Evolutionary conservation across 92 coral and sea anemone species (phyloP), one percentile per base, ranked within the genome.

Genomic region (Parazoanthus atlanticus): DNA sequence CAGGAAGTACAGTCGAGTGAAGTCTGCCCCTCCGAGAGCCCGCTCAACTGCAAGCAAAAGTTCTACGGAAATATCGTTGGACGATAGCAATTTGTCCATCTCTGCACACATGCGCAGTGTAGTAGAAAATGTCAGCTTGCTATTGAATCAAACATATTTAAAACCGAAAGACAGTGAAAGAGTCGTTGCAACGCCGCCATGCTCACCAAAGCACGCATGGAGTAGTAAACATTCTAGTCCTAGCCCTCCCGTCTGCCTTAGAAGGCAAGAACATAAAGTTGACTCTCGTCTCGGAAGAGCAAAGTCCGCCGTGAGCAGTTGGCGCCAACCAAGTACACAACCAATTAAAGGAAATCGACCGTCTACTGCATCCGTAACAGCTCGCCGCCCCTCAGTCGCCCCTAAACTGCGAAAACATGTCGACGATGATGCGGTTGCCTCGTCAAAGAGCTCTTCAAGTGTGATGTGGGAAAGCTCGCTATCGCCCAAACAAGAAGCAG

Each of bases 11-110:
- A 84, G 41, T 19, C 78, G 87, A 17, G 40, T 84, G 12, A 84
- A 84, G 28, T 84, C 87, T 9, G 87, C 78, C 7, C 87, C 87
- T 17, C 87, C 67, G n/a, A 71, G 78, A 46, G 33, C 78, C 1
- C 61, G 74, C 40, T 70, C 87, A 29, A 26, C 87, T 84, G 49
- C 76, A 84, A 52, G 21, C 25, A 28, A 23, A 78, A 71, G 61
- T 19, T 43, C 69, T n/a, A 52, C 23, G 15, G 64, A 47, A 49
- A n/a, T 56, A 71, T 43, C 78, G 64, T 15, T 38, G 12, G 65
- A 84, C 4, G 30, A 71, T 23, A 67, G 46, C 30, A 46, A 26
- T 40, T 46, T 52, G 7, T 41, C 78, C 30, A 34, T 30, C 54
- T 65, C 72, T 2, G 65, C 15, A 33, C 40, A 84, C 32, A 47